Evolutionary conservation across 2,797 vertebrate genomes (phyloP).

Genomic region (Oreortyx pictus): DNA sequence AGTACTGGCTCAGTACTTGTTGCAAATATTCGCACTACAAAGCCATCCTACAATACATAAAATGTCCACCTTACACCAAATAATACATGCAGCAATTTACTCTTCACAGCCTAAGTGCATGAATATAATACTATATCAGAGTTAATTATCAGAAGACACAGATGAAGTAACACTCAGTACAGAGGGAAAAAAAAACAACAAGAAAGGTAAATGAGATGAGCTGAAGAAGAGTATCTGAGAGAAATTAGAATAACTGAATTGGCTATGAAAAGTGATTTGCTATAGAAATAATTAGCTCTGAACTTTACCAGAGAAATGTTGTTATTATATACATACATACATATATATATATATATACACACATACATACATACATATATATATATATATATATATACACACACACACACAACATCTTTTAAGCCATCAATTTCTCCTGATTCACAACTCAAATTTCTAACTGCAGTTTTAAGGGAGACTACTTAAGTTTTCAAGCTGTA

Average conservation of each 20-base stretch:
- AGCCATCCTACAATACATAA: conserved; percentile 89
- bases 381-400: background rate
- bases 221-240: background rate
- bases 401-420: background rate
- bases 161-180: background rate
- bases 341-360: background rate
- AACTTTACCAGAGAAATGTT: background rate
- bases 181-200: background rate
- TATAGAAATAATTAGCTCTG: background rate
- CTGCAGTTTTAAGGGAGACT: background rate
- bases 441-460: background rate
- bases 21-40: conserved; percentile 97
- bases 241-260: background rate
- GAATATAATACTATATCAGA: background rate
- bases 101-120: background rate
- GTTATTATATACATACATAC: background rate
- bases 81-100: background rate
- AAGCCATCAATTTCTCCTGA: background rate
- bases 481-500: background rate
- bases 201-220: background rate
- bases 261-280: background rate
- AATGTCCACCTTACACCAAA: background rate
- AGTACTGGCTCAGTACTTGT: conserved; percentile 94
- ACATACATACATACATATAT: background rate
- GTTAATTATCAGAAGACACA: background rate